A percentile compares a stretch with the other conserved stretches of the same genome.
phyloP scores from a whole-genome alignment of 2,113 vertebrate genomes.

The Phainopepla nitens region DNA sequence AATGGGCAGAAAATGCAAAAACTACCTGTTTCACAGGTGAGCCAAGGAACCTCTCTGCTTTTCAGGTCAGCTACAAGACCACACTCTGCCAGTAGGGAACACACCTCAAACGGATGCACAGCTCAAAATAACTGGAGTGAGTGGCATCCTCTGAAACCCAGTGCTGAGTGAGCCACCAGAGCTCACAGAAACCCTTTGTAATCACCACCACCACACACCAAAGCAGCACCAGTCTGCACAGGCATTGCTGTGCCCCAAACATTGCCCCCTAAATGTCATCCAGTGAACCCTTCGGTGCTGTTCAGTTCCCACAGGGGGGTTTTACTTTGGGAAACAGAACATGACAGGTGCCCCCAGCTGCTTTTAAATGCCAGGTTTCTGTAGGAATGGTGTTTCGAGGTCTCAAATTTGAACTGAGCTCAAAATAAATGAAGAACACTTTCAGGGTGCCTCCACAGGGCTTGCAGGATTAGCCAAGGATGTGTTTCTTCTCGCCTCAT shows the following conservation, averaged over 20 bases:
- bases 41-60: background rate
- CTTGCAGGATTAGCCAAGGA: background rate
- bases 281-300: rapidly evolving
- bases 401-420: background rate
- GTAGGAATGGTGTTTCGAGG: background rate
- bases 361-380: background rate
- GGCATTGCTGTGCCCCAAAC: too few relatives aligned
- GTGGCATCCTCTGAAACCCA: background rate
- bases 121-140: background rate
- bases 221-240: background rate
- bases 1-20: background rate
- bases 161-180: background rate
- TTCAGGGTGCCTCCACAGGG: background rate
- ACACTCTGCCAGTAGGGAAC: background rate
- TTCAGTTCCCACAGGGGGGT: rapidly evolving
- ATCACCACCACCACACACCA: background rate
- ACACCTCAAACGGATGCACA: background rate
- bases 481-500: background rate
- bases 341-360: background rate
- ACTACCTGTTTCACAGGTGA: background rate
- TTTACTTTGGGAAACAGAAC: background rate
- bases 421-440: background rate
- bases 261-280: background rate
- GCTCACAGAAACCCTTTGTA: background rate
- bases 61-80: background rate